These are phyloP conservation scores for Pelmatolapia mariae DNA, from an alignment of 2,113 vertebrate genomes.

Conservation along the genomic window DNA sequence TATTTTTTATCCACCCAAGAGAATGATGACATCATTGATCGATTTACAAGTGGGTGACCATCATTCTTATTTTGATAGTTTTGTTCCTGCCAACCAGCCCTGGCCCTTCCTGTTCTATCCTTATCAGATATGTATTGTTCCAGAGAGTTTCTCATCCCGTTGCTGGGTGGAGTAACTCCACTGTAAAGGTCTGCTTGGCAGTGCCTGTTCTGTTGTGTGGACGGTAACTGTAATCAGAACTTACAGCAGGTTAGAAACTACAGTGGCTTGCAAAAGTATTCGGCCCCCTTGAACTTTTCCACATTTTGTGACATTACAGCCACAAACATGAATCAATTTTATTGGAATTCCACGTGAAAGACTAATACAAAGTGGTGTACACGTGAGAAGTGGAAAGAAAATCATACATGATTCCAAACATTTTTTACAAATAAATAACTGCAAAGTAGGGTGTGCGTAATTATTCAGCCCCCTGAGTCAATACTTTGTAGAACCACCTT, in stretches of 20 bases:
- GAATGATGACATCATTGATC: fast-evolving
- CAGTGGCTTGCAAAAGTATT: too few relatives aligned
- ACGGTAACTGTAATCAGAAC: neutral
- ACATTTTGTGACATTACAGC: too few relatives aligned
- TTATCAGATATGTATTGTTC: neutral
- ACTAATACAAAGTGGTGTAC: too few relatives aligned
- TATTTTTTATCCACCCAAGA: neutral
- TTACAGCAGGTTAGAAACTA: neutral
- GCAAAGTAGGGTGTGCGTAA: too few relatives aligned
- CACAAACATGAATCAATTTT: too few relatives aligned
- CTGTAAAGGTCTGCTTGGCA: neutral
- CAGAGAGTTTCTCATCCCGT: neutral
- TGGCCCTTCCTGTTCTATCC: fast-evolving
- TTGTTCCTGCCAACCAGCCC: neutral
- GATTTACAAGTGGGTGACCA: neutral
- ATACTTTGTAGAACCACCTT: too few relatives aligned
- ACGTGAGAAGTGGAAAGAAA: too few relatives aligned
- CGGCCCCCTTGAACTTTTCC: too few relatives aligned
- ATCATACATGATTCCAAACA: too few relatives aligned
- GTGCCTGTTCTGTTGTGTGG: neutral
- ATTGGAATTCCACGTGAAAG: too few relatives aligned
- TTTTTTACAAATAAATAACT: too few relatives aligned
- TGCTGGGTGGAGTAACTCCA: neutral
- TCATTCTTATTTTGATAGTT: neutral
- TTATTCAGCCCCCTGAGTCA: too few relatives aligned